A percentile compares a stretch with the other conserved stretches of the same genome.
These are phyloP conservation scores for Seira ritae DNA, from an alignment of 2,888 invertebrate genomes.

Conservation along the genomic window DNA sequence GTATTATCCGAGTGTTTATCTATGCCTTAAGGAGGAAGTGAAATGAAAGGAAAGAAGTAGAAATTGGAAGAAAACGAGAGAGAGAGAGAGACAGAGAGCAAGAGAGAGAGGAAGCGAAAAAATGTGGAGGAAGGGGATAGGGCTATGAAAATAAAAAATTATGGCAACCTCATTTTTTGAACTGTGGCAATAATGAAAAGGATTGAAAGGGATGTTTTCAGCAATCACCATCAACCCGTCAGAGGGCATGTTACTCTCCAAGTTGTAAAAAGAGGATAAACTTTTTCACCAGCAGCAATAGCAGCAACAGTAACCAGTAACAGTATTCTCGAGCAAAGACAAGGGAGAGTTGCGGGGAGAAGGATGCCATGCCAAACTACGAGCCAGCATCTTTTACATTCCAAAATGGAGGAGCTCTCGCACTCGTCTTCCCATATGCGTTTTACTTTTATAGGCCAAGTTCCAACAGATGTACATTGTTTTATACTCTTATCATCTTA, in stretches of 20 bases:
- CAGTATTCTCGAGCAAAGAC: no score
- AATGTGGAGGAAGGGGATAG: conserved; percentile 22
- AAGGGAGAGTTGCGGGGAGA: no score
- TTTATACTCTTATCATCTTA: neutral
- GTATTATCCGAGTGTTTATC: conserved; percentile 60
- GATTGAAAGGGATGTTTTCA: conserved; percentile 67
- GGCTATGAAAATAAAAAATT: conserved; percentile 64
- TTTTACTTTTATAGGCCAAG: neutral
- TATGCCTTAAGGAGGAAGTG: conserved; percentile 55
- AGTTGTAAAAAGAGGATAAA: conserved; percentile 50
- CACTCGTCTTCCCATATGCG: neutral
- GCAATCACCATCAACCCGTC: conserved; percentile 67
- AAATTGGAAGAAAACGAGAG: conserved; percentile 36
- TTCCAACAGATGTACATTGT: neutral
- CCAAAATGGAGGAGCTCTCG: neutral
- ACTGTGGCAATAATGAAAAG: conserved; percentile 65
- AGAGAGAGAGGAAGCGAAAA: conserved; percentile 18
- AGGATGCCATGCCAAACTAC: no score
- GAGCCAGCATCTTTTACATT: neutral
- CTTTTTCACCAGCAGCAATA: neutral
- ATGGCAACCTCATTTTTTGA: conserved; percentile 66
- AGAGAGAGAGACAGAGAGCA: conserved; percentile 1
- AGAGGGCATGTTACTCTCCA: conserved; percentile 58
- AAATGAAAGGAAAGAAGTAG: conserved; percentile 50
- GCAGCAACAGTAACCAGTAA: no score